A percentile compares a stretch with the other conserved stretches of the same genome.
Conservation (phyloP, 2,797 vertebrate species). For the Myripristis murdjan region DNA sequence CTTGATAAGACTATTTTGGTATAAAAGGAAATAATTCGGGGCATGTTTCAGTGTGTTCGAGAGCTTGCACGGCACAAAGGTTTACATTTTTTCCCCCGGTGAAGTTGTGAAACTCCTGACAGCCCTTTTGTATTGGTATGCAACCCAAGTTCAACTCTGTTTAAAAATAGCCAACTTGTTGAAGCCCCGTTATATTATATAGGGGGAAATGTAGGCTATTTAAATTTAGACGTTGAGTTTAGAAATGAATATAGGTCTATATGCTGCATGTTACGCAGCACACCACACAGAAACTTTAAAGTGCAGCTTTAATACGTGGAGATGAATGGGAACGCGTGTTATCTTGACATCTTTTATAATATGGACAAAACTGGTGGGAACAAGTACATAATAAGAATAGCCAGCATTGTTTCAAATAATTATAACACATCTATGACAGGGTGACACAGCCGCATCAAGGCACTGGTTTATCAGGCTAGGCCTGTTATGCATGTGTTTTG, state of each 20-base stretch:
- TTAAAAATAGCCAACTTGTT: conserved; percentile 45
- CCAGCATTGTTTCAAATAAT: conserved; percentile 30
- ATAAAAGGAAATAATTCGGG: conserved; percentile 34
- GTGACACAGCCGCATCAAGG: conserved; percentile 15
- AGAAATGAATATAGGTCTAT: conserved; percentile 22
- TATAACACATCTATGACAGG: conserved; percentile 31
- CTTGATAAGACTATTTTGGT: conserved; percentile 24
- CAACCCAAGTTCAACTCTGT: conserved; percentile 41
- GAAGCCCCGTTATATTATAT: conserved; percentile 13
- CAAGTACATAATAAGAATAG: conserved; percentile 43
- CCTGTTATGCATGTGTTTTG: conserved; percentile 30
- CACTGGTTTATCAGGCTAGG: conserved; percentile 33
- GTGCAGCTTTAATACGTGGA: conserved; percentile 34
- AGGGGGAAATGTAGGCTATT: conserved; percentile 25
- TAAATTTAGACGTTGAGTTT: conserved; percentile 1
- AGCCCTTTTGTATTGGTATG: conserved; percentile 29
- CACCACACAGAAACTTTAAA: conserved; percentile 24
- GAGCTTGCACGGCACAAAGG: neutral
- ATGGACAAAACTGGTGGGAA: conserved; percentile 40
- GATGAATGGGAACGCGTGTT: conserved; percentile 55
- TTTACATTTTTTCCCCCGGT: conserved; percentile 15
- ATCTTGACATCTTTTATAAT: conserved; percentile 61
- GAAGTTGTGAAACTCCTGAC: conserved; percentile 32
- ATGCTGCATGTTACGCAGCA: conserved; percentile 3
- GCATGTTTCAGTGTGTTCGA: conserved; percentile 8